phyloP scores from a whole-genome alignment of 2,113 vertebrate species.

The Daphoenositta chrysoptera region DNA sequence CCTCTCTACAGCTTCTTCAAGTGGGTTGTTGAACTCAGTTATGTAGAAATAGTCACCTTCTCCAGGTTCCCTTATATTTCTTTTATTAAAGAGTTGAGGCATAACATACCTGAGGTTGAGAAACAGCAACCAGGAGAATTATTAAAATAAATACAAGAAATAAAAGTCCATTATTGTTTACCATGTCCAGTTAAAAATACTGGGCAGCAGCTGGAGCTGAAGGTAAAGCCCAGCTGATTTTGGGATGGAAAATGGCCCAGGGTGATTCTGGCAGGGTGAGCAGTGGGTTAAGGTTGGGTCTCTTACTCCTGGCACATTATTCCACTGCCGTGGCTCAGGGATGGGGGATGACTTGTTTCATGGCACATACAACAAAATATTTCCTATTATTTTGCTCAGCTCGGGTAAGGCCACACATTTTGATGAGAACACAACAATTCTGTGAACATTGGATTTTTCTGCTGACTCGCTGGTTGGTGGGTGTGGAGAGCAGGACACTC shows the following conservation, averaged over 20 bases:
- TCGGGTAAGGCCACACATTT: neutral
- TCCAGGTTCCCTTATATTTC: neutral
- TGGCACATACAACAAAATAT: neutral
- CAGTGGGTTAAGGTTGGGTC: neutral
- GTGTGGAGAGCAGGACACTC: neutral
- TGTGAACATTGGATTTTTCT: neutral
- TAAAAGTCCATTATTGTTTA: fast-evolving
- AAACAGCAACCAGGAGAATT: neutral
- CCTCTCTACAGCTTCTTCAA: neutral
- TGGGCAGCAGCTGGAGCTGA: neutral
- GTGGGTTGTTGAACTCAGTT: neutral
- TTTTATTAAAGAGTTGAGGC: neutral
- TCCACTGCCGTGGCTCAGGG: neutral
- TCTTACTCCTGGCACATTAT: neutral
- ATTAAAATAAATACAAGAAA: neutral
- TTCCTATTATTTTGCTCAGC: neutral
- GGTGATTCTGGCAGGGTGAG: neutral
- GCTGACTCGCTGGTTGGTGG: neutral
- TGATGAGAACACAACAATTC: neutral
- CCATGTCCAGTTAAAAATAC: neutral
- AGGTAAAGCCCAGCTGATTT: neutral
- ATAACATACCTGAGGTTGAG: neutral
- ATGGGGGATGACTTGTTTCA: neutral
- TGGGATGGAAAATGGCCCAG: neutral
- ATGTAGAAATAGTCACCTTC: neutral